These are phyloP conservation scores for Clanis bilineata DNA, from an alignment of 2,888 invertebrate genomes.

Conservation along the genomic window DNA sequence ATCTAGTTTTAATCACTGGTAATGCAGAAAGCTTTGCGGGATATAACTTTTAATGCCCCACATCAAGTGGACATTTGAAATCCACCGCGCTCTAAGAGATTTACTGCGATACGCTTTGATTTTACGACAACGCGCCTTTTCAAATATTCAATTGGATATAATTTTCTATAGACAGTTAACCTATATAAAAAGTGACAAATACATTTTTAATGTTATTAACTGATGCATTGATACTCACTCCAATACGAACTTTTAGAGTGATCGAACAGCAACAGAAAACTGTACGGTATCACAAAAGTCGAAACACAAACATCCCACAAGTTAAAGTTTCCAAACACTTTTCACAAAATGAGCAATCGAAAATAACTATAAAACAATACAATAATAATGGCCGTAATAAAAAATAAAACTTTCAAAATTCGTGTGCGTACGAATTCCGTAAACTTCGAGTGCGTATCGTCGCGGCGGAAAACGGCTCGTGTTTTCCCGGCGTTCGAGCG, in stretches of 20 bases:
- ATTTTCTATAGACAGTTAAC: slow-evolving; percentile 42
- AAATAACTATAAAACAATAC: slow-evolving; percentile 25
- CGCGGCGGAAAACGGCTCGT: slow-evolving; percentile 77
- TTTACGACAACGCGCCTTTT: slow-evolving; percentile 56
- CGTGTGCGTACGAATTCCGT: slow-evolving; percentile 56
- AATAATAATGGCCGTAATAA: slow-evolving; percentile 15
- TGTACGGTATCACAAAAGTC: slow-evolving; percentile 51
- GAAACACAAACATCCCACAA: slow-evolving; percentile 77
- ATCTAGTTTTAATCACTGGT: slow-evolving; percentile 52
- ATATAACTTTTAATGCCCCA: slow-evolving; percentile 67
- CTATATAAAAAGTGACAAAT: slow-evolving; percentile 18
- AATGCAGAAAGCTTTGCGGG: slow-evolving; percentile 56
- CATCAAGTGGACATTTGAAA: slow-evolving; percentile 72
- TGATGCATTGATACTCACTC: slow-evolving; percentile 60
- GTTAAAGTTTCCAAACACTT: slow-evolving; percentile 44
- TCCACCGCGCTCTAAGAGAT: slow-evolving; percentile 66
- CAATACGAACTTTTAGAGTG: slow-evolving; percentile 45
- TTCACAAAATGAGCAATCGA: slow-evolving; percentile 34
- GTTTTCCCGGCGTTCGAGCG: slow-evolving; percentile 80
- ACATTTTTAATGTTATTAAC: slow-evolving; percentile 21
- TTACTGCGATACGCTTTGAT: slow-evolving; percentile 75
- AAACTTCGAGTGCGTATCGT: slow-evolving; percentile 62
- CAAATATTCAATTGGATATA: slow-evolving; percentile 51
- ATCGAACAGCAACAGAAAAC: slow-evolving; percentile 47
- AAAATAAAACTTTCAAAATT: slow-evolving; percentile 43